Evolutionary conservation across 2,113 vertebrate species (phyloP).

Genomic region (Narcine bancroftii): DNA sequence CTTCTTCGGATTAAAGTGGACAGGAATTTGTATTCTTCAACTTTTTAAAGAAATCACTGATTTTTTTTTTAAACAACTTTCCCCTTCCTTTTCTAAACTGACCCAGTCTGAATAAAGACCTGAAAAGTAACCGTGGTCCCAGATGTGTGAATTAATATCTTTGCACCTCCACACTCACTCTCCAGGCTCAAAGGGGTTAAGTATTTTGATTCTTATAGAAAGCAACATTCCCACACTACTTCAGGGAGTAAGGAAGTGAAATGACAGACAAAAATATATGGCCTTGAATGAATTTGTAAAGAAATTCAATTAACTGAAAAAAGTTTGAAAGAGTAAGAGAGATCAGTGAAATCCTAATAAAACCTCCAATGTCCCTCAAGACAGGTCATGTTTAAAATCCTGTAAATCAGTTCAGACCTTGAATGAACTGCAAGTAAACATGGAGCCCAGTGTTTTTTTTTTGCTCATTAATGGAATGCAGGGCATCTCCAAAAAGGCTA

Average conservation of each 20-base stretch:
- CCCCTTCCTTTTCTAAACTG: neutral
- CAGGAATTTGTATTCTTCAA: neutral
- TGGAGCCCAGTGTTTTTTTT: neutral
- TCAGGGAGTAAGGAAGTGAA: neutral
- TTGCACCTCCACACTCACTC: neutral
- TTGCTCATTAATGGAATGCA: too few relatives aligned
- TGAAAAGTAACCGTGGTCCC: neutral
- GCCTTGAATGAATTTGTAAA: neutral
- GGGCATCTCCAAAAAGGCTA: too few relatives aligned
- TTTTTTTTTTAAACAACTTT: neutral
- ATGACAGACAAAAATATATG: neutral
- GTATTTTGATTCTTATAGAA: neutral
- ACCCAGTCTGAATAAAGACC: neutral
- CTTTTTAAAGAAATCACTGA: neutral
- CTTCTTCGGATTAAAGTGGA: neutral
- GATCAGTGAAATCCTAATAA: neutral
- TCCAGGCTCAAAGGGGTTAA: neutral
- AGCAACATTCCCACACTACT: neutral
- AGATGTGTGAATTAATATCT: neutral
- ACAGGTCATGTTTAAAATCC: neutral
- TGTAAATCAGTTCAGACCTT: neutral
- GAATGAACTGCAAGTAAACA: neutral
- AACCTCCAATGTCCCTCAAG: neutral
- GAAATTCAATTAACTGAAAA: neutral
- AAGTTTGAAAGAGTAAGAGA: slow-evolving; percentile 12